Base-by-base conservation (phyloP, 2,888 invertebrate genomes). In the Troides oblongomaculatus region DNA sequence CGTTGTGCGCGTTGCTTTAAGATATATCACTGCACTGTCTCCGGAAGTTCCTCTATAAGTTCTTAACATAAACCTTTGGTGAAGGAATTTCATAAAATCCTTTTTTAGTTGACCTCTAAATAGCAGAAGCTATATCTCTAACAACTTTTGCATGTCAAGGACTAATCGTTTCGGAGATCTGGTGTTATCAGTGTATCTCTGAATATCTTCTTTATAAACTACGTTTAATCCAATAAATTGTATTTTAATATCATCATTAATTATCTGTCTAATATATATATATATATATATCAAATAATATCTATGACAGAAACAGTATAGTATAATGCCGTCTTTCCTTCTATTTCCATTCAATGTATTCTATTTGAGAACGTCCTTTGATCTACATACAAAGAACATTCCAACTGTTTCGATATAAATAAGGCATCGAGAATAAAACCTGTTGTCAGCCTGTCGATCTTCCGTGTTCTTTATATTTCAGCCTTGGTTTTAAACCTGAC, bases 401-500 rank as follows among this genome's bases (percentile, higher is more conserved):
- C 57, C 66, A 50, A 23, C 30, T 58, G 56, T 67, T 66, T 63
- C 57, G 6, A 58, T 69, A 63, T 70, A 70, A 66, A 70, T 70
- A 70, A 63, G 70, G 70, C 39, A 62, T 36, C 39, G 17, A 66
- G 53, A 66, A 23, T 50, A 17, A 59, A 70, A 70, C 70, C 66
- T 23, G 66, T 66, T 66, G 70, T 23, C 56, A 30, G 23, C 59
- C 60, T 36, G 60, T 66, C 63, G 61, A 70, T 72, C 69, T 73
- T 73, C 72, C 72, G 72, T 71, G 59, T 68, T 66, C 70, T 63
- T 70, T 72, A 65, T 67, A 66, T 66, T 69, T 64, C 58, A 70
- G 53, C 72, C 72, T 73, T 73, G 69, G 43, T 39, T 66, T 64
- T 60, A 62, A 68, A 25, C 64, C 56, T n/a, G 56, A 56, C 70